phyloP scores from a whole-genome alignment of 2,113 vertebrate species.

The Ahaetulla prasina region DNA sequence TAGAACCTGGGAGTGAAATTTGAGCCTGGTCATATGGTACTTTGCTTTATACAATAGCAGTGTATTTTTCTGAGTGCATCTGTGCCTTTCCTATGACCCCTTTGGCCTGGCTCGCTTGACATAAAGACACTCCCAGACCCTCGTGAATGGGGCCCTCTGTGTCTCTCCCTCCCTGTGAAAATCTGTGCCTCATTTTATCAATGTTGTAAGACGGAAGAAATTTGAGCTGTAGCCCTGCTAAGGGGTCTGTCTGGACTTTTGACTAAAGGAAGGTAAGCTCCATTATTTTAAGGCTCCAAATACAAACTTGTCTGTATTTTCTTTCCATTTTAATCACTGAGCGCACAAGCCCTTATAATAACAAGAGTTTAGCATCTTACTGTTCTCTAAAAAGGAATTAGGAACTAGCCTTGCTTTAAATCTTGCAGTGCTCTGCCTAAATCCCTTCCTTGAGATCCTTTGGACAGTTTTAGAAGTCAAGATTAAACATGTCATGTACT shows the following conservation, averaged over 20 bases:
- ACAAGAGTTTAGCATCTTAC: constrained; percentile 16
- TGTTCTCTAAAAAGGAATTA: constrained; percentile 11
- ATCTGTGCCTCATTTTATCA: background rate
- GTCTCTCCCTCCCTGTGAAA: background rate
- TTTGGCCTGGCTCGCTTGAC: background rate
- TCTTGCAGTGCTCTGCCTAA: background rate
- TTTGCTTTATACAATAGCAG: background rate
- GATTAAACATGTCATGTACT: constrained; percentile 19
- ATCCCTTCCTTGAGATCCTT: constrained; percentile 19
- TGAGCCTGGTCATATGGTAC: background rate
- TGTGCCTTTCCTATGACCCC: background rate
- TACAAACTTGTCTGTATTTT: constrained; percentile 1
- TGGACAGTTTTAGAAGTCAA: constrained; percentile 14
- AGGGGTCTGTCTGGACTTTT: background rate
- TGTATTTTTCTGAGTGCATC: background rate
- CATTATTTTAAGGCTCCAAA: background rate
- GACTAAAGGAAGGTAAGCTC: background rate
- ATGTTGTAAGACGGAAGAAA: background rate
- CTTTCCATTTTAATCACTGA: background rate
- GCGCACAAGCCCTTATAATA: constrained; percentile 10
- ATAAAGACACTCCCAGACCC: constrained; percentile 5
- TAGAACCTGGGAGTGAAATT: background rate
- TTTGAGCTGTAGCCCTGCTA: background rate
- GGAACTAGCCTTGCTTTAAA: constrained; percentile 10
- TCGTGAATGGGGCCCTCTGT: constrained; percentile 18